Conservation (phyloP, 2,888 invertebrate species). For the Calliopum simillimum region DNA sequence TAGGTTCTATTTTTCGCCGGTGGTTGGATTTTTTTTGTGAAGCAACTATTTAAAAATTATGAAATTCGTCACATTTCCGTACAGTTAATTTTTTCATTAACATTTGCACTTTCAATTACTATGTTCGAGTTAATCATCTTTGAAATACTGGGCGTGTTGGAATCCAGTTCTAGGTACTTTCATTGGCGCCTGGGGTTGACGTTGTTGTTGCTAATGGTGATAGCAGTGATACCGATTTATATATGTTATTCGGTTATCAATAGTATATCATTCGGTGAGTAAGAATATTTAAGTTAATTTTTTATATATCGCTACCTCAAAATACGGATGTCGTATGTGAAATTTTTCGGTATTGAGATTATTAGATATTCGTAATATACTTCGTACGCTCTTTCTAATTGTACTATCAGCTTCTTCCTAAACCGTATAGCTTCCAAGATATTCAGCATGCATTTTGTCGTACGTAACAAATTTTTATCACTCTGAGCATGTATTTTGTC, state of each 20-base stretch:
- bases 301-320: too few species aligned
- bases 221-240: constrained; percentile 96
- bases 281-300: neutral
- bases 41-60: constrained; percentile 96
- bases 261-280: constrained; percentile 86
- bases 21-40: constrained; percentile 98
- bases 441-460: too few species aligned
- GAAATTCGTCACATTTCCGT: constrained; percentile 96
- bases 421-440: too few species aligned
- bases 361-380: too few species aligned
- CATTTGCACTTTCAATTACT: constrained; percentile 95
- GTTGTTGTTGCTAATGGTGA: constrained; percentile 91
- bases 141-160: constrained; percentile 94
- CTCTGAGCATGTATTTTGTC: too few species aligned
- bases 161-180: constrained; percentile 79
- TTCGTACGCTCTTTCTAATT: too few species aligned
- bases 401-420: too few species aligned
- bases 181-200: constrained; percentile 97
- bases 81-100: constrained; percentile 94
- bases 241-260: constrained; percentile 94
- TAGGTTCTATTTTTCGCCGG: constrained; percentile 95
- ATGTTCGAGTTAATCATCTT: constrained; percentile 99
- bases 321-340: too few species aligned
- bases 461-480: too few species aligned
- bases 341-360: too few species aligned